phyloP scores from a whole-genome alignment of 2,888 invertebrate genomes.

The Axea sp. region DNA sequence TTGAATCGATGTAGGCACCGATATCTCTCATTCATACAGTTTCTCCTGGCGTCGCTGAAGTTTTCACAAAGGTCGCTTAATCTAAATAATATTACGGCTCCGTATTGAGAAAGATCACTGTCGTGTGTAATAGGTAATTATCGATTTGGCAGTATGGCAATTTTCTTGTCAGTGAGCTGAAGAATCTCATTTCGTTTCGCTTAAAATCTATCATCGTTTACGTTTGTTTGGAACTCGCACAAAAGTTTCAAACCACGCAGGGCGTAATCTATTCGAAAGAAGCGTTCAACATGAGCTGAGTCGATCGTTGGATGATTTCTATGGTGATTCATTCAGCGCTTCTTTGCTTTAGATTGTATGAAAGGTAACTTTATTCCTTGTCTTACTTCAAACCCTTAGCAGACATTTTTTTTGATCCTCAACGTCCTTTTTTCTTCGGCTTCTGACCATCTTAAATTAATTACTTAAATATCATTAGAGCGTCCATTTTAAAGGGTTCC shows the following conservation, averaged over 20 bases:
- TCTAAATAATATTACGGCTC: slow-evolving; percentile 75
- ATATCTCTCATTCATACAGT: slow-evolving; percentile 66
- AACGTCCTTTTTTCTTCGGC: slow-evolving; percentile 52
- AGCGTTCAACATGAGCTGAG: slow-evolving; percentile 11
- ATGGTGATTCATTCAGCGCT: slow-evolving; percentile 3
- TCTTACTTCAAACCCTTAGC: not conserved
- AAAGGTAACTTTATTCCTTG: not conserved
- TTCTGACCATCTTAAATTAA: slow-evolving; percentile 68
- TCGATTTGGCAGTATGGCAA: slow-evolving; percentile 79
- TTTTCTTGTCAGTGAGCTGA: slow-evolving; percentile 73
- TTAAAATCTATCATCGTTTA: slow-evolving; percentile 55
- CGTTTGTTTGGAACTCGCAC: slow-evolving; percentile 47
- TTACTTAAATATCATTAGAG: slow-evolving; percentile 64
- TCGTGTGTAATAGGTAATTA: slow-evolving; percentile 77
- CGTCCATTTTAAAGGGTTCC: slow-evolving; percentile 62
- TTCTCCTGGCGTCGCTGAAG: slow-evolving; percentile 70
- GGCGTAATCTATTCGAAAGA: slow-evolving; percentile 11
- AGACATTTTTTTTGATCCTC: too few species aligned
- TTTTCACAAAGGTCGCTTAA: slow-evolving; percentile 74
- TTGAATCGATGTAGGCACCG: slow-evolving; percentile 73
- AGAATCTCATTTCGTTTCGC: slow-evolving; percentile 68
- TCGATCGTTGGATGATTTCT: slow-evolving; percentile 16
- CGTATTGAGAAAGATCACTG: slow-evolving; percentile 76
- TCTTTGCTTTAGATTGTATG: not conserved
- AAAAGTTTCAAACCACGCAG: slow-evolving; percentile 17